Evolutionary conservation across 2,113 vertebrate species (phyloP).

Genomic region (Hippolais icterina): DNA sequence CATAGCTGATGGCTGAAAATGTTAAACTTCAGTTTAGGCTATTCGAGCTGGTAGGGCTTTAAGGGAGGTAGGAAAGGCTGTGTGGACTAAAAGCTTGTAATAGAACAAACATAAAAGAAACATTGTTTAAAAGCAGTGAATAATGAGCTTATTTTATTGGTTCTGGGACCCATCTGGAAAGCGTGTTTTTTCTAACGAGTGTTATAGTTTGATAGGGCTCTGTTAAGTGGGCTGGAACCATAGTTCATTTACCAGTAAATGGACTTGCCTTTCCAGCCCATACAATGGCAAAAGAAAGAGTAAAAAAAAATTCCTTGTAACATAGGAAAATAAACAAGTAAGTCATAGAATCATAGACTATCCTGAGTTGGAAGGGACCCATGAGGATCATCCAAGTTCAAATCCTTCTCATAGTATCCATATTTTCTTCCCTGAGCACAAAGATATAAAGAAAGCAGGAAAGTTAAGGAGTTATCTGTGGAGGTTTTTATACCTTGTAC

Average conservation of each 20-base stretch:
- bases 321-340: neutral
- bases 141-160: neutral
- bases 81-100: neutral
- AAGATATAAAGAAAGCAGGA: neutral
- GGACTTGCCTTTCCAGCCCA: neutral
- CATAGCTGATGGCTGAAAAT: neutral
- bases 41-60: neutral
- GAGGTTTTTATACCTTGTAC: neutral
- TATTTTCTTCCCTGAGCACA: neutral
- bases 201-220: neutral
- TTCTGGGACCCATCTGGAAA: neutral
- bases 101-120: neutral
- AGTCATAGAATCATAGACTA: neutral
- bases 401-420: neutral
- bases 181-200: neutral
- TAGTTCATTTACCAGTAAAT: neutral
- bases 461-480: neutral
- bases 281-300: neutral
- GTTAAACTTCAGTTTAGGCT: neutral
- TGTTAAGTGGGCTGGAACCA: neutral
- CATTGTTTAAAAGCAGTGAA: neutral
- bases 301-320: neutral
- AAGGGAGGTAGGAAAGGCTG: neutral
- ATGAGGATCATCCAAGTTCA: neutral
- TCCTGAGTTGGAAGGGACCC: neutral